Conservation (phyloP, 2,113 vertebrate species). For the Shinisaurus crocodilurus region DNA sequence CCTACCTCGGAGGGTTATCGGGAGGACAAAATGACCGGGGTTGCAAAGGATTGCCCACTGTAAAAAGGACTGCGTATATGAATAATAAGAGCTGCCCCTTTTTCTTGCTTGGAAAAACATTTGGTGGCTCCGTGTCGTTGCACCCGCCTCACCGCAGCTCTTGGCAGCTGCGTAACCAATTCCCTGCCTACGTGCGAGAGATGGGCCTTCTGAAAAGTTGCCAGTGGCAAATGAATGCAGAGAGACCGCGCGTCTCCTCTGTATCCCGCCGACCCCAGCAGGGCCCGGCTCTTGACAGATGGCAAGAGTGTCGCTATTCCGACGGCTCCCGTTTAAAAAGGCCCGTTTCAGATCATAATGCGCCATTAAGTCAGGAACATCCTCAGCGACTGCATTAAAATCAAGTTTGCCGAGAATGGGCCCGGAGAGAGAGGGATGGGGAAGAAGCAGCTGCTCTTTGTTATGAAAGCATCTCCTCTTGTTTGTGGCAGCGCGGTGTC, state of each 20-base stretch:
- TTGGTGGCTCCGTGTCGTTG: neutral
- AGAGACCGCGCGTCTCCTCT: neutral
- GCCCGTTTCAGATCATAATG: conserved; percentile 42
- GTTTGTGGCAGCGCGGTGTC: no score
- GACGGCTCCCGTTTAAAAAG: conserved; percentile 53
- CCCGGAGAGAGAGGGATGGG: neutral
- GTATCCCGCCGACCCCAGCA: neutral
- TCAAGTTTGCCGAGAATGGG: conserved; percentile 9
- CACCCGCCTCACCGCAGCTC: no score
- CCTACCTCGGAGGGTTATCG: neutral
- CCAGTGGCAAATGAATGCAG: conserved; percentile 23
- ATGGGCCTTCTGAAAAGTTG: neutral
- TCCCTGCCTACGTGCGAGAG: neutral
- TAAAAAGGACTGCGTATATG: neutral
- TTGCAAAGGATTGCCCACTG: no score
- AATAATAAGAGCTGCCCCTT: neutral
- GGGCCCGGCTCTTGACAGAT: conserved; percentile 26
- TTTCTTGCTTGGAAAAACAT: neutral
- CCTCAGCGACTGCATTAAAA: conserved; percentile 40
- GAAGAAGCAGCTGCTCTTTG: neutral
- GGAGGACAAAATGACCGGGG: neutral
- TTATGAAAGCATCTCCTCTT: neutral
- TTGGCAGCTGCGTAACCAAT: neutral
- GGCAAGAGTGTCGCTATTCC: conserved; percentile 13
- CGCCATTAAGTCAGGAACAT: conserved; percentile 39